A percentile compares a stretch with the other conserved stretches of the same genome.
phyloP scores from a whole-genome alignment of 2,113 vertebrate species.

The Otocyon megalotis region DNA sequence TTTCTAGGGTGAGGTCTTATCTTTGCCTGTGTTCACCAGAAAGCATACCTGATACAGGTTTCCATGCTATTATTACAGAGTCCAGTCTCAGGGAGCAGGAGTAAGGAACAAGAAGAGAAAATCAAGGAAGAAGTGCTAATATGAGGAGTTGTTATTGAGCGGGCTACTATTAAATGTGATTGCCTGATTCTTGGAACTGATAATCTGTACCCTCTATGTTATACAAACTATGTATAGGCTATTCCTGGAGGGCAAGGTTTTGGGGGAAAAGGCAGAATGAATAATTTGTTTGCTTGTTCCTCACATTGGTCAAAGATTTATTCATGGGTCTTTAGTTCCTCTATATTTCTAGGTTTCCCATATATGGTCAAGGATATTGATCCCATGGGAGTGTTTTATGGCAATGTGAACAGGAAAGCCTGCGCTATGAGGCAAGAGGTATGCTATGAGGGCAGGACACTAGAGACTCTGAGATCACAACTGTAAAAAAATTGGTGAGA shows the following conservation, averaged over 20 bases:
- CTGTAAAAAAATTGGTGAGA: not conserved
- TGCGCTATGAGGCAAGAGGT: not conserved
- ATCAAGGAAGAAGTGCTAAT: not conserved
- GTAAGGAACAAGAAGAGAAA: not conserved
- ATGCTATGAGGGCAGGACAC: not conserved
- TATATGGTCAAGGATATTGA: not conserved
- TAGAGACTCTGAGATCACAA: not conserved
- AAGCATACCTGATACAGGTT: not conserved
- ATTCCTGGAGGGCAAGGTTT: not conserved
- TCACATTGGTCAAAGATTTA: not conserved
- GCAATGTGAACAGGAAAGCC: not conserved
- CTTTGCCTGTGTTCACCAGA: not conserved
- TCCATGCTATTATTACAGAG: not conserved
- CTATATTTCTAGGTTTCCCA: not conserved
- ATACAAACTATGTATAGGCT: not conserved
- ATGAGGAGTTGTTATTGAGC: not conserved
- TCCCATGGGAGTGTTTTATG: not conserved
- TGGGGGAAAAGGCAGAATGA: not conserved
- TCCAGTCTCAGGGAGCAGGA: not conserved
- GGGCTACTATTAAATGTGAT: not conserved
- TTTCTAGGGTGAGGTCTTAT: not conserved
- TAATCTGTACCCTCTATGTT: not conserved
- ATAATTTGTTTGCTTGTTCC: not conserved
- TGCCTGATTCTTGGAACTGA: not conserved
- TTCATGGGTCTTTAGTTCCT: not conserved